Conservation (phyloP, 1,140 invertebrate species). For the Tetramorium alpestre region DNA sequence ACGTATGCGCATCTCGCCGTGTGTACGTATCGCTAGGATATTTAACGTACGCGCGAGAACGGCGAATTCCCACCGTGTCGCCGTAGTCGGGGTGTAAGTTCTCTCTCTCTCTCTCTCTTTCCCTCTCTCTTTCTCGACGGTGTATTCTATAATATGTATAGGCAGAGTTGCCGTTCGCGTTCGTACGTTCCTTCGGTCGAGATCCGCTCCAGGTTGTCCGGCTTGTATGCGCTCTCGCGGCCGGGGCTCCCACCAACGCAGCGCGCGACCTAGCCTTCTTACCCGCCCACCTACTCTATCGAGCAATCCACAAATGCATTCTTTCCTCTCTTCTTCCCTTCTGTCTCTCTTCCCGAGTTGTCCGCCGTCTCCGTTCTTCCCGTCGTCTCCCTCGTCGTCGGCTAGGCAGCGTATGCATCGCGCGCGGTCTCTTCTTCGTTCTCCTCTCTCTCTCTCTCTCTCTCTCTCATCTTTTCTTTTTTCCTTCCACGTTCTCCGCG, state of each 20-base stretch:
- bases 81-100: conserved; percentile 61
- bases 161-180: conserved; percentile 73
- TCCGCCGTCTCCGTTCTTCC: conserved; percentile 26
- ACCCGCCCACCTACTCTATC: conserved; percentile 77
- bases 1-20: too few species aligned
- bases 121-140: conserved; percentile 32
- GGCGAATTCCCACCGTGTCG: conserved; percentile 73
- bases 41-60: conserved; percentile 60
- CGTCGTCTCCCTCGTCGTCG: conserved; percentile 38
- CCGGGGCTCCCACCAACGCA: conserved; percentile 71
- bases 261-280: conserved; percentile 70
- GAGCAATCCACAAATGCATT: conserved; percentile 77
- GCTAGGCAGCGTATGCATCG: conserved; percentile 13
- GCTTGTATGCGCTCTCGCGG: conserved; percentile 55
- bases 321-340: conserved; percentile 72
- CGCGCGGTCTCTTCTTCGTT: conserved; percentile 52
- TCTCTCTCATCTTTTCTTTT: conserved; percentile 7
- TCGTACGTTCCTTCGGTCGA: conserved; percentile 49
- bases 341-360: conserved; percentile 48
- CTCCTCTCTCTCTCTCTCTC: background rate
- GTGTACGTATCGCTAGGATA: background rate
- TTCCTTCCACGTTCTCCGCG: conserved; percentile 34
- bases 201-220: conserved; percentile 67
- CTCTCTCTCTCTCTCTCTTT: background rate
- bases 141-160: conserved; percentile 74